Evolutionary conservation across 2,888 invertebrate species (phyloP), one percentile per base, ranked within the genome.

Genomic region (Acleris emargana): DNA sequence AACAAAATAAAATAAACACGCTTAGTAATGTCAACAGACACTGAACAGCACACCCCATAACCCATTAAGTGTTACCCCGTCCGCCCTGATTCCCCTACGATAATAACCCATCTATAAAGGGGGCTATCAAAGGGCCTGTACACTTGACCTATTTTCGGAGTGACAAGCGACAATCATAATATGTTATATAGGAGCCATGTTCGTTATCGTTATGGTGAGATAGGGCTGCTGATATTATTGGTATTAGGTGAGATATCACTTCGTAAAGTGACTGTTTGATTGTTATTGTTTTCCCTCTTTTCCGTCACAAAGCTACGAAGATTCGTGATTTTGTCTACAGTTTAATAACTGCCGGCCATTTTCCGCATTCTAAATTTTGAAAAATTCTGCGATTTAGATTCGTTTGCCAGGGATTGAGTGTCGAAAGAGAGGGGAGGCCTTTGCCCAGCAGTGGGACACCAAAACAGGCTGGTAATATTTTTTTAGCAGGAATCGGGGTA

Each of bases 81-180:
- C 43, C 43, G 43, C 43, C 43, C 43, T 43, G 6, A n/a, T 43
- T 43, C 43, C 43, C 43, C n/a, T n/a, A 2, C n/a, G 32, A 43
- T n/a, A n/a, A 16, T n/a, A 5, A n/a, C 6, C 16, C 7, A 5
- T 45, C 45, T 17, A 45, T 45, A n/a, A 45, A 45, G 45, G 45
- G 45, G 45, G 45, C 17, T 45, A 45, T 45, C 45, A 45, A 45
- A 45, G 45, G n/a, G n/a, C 45, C 17, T 17, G 17, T 45, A 45
- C 45, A 45, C 45, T 45, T 45, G 45, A 45, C 45, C 45, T 45
- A 17, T 17, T 45, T 45, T 16, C 17, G 13, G 32, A 32, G 32
- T n/a, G 6, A 16, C 43, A 45, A 45, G 45, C 17, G 38, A 38
- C 38, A 38, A 38, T 38, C 38, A 38, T 38, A 32, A 38, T 13